Evolutionary conservation across 2,797 vertebrate species (phyloP), one percentile per base, ranked within the genome.

Genomic region (Dallia pectoralis): DNA sequence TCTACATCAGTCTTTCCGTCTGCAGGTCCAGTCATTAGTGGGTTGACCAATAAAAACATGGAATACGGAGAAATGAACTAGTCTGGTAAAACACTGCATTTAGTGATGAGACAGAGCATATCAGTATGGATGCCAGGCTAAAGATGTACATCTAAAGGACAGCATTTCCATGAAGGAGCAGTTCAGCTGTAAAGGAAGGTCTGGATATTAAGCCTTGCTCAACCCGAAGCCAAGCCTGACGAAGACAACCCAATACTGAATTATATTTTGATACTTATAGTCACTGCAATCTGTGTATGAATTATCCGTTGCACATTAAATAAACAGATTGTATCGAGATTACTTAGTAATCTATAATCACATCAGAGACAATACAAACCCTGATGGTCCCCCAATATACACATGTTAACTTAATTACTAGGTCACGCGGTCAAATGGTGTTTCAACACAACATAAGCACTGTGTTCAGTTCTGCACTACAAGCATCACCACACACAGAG

Each of bases 1-100:
- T 93, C 91, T 93, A 92, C 87, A 86, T 89, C 91, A 87, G 87
- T 80, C 78, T 79, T 77, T 89, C 91, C 88, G 87, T 81, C 80
- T 80, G 79, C 84, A 86, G 82, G 83, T 89, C 82, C 75, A 74
- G 82, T 82, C 65, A 72, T 77, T 79, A 82, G 77, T 79, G 63
- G 66, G 84, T 79, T 56, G 53, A 56, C 22, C 77, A 71, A 69
- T 80, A 76, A 4, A 64, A 27, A 25, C 76, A 74, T 77, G 62
- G 74, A 85, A 49, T 1, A 72, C 36, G 72, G 53, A 29, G 75
- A 81, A 67, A 72, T 18, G 61, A 49, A 69, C 33, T 56, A 29
- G 30, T 27, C 15, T 67, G 22, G 49, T 22, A 40, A 59, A 68
- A 59, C 19, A 12, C 8, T 22, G 53, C 22, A 11, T 25, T 56